Evolutionary conservation across 1,140 invertebrate species (phyloP).

Genomic region (Phocides pigmalion): DNA sequence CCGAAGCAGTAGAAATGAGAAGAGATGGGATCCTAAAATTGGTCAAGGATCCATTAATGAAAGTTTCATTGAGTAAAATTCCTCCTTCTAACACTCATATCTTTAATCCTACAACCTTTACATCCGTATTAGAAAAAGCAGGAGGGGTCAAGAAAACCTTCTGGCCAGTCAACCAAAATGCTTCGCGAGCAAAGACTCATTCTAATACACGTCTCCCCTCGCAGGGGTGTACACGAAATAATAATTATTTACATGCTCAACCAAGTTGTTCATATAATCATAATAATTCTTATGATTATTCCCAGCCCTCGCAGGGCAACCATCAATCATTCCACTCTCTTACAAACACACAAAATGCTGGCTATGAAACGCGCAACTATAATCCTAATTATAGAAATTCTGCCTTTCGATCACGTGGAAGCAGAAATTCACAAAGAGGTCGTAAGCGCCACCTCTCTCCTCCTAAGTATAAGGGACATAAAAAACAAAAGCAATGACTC

Average conservation of each 20-base stretch:
- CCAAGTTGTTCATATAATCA: not conserved
- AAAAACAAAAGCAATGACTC: constrained; percentile 35
- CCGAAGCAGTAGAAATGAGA: constrained; percentile 9
- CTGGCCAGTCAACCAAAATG: constrained; percentile 13
- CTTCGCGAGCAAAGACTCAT: not conserved
- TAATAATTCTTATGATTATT: not conserved
- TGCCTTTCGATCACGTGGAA: constrained; percentile 16
- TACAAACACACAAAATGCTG: not conserved
- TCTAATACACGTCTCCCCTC: constrained; percentile 10
- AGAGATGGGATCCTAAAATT: constrained; percentile 6
- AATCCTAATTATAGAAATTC: constrained; percentile 8
- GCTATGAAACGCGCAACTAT: constrained; percentile 1
- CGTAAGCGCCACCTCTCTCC: not conserved
- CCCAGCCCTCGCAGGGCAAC: not conserved
- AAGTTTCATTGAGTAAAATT: constrained; percentile 11
- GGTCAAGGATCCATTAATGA: constrained; percentile 4
- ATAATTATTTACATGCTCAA: not conserved
- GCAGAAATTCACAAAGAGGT: not conserved
- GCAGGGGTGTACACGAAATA: constrained; percentile 9
- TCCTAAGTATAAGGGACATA: constrained; percentile 1
- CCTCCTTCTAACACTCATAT: constrained; percentile 16
- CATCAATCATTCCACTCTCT: not conserved
- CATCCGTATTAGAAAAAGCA: constrained; percentile 6
- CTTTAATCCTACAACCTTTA: constrained; percentile 4
- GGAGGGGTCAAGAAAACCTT: constrained; percentile 11